Evolutionary conservation across 2,113 vertebrate species (phyloP), one percentile per base, ranked within the genome.

Genomic region (Scytalopus superciliaris): DNA sequence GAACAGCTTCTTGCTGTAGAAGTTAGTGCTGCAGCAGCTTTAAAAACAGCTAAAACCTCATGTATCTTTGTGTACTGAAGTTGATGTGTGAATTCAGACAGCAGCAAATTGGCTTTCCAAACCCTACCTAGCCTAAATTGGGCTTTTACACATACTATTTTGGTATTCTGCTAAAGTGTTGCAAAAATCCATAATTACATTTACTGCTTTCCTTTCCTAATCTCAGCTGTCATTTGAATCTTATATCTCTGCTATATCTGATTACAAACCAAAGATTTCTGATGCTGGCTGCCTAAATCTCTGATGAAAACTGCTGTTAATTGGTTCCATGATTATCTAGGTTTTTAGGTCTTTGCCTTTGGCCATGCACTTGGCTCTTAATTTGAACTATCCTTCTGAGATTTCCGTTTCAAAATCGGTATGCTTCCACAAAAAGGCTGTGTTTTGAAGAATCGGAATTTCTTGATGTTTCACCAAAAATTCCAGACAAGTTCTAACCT

Each of bases 401-500:
- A 44, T 73, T 92, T 77, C 35, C 6, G 4, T 80, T 85, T 88
- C 66, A 69, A 60, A 87, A 74, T 62, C 25, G 70, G 7, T 25
- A 10, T 3, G 1, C 24, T 89, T 85, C 30, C n/a, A n/a, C 19
- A 16, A 62, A 91, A 90, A 62, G 30, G 3, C 35, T 76, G 10
- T 84, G n/a, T 90, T 83, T 76, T 83, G 49, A 85, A 93, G 53
- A 85, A 62, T 62, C 40, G 53, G n/a, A 80, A 92, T 74, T 94
- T 92, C 67, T 68, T 91, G 31, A 33, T 39, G 28, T 80, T 91
- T 93, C 75, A 96, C 28, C 18, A 85, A 35, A 88, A 95, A 50
- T 90, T 90, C 70, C 85, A 77, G 87, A 31, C 94, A 95, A 93
- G 90, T 93, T 80, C 67, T 88, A 95, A 96, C 90, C 25, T 90